phyloP scores from a whole-genome alignment of 2,113 vertebrate species.

The Misgurnus anguillicaudatus region DNA sequence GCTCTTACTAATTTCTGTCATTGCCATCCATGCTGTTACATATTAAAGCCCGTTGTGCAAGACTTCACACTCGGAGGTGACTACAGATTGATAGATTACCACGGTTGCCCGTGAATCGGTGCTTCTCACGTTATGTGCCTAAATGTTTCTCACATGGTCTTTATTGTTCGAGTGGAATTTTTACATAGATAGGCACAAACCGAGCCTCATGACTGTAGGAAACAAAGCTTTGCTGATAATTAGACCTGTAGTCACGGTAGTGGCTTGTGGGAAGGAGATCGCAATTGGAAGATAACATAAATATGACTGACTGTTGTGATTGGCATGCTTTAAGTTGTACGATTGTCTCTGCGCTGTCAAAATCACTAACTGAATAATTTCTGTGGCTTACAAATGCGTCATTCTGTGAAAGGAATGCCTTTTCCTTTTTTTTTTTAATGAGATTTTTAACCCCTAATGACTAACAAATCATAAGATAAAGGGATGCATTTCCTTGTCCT shows the following conservation, averaged over 20 bases:
- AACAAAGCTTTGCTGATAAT: conserved; percentile 24
- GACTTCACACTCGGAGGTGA: conserved; percentile 18
- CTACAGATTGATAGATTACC: conserved; percentile 47
- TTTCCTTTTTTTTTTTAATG: too few species aligned
- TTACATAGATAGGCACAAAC: neutral
- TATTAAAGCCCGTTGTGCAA: conserved; percentile 32
- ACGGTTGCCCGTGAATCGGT: conserved; percentile 1
- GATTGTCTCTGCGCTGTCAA: neutral
- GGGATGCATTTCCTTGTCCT: too few species aligned
- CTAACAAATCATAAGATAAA: too few species aligned
- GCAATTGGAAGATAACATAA: conserved; percentile 10
- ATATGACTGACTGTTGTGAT: conserved; percentile 15
- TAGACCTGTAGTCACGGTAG: conserved; percentile 15
- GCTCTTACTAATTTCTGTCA: neutral
- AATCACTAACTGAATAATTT: neutral
- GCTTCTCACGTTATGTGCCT: conserved; percentile 15
- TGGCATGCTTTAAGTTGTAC: conserved; percentile 5
- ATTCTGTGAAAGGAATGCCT: neutral
- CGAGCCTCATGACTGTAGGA: neutral
- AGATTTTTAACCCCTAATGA: too few species aligned
- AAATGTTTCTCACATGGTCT: conserved; percentile 23
- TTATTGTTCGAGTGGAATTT: neutral
- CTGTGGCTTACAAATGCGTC: neutral
- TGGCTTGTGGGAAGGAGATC: conserved; percentile 17
- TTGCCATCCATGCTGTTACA: neutral